phyloP scores from a whole-genome alignment of 2,888 invertebrate species.

The Macaria notata region DNA sequence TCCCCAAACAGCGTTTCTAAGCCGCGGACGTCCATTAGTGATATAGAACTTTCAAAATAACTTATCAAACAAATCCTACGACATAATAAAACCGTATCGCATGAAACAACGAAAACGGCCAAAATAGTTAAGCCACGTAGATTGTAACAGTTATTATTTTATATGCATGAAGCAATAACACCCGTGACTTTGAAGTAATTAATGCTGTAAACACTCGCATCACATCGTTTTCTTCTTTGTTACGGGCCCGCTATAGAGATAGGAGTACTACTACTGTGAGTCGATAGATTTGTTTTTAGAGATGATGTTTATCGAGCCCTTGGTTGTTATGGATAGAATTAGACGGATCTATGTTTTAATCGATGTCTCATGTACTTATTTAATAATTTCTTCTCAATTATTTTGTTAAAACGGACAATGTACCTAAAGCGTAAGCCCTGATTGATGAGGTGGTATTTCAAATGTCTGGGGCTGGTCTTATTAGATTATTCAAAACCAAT shows the following conservation, averaged over 20 bases:
- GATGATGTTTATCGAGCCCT: background rate
- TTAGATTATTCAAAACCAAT: too few species aligned
- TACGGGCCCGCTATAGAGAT: constrained; percentile 4
- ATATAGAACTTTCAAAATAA: too few species aligned
- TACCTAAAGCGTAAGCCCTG: too few species aligned
- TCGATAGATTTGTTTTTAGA: background rate
- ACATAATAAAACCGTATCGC: constrained; percentile 16
- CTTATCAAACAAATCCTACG: background rate
- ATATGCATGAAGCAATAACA: constrained; percentile 71
- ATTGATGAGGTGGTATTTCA: too few species aligned
- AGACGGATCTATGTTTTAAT: too few species aligned
- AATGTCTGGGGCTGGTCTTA: too few species aligned
- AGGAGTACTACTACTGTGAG: background rate
- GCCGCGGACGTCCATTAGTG: too few species aligned
- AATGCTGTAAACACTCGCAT: constrained; percentile 58
- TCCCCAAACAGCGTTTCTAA: too few species aligned
- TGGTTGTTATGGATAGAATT: too few species aligned
- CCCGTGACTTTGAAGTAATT: constrained; percentile 56
- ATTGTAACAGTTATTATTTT: constrained; percentile 64
- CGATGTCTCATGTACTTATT: too few species aligned
- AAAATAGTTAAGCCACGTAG: constrained; percentile 46
- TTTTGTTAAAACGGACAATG: too few species aligned
- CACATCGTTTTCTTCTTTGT: constrained; percentile 26
- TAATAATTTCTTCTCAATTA: too few species aligned
- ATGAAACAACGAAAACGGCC: constrained; percentile 39